Conservation (phyloP, 2,797 vertebrate genomes). For the Tadarida brasiliensis region DNA sequence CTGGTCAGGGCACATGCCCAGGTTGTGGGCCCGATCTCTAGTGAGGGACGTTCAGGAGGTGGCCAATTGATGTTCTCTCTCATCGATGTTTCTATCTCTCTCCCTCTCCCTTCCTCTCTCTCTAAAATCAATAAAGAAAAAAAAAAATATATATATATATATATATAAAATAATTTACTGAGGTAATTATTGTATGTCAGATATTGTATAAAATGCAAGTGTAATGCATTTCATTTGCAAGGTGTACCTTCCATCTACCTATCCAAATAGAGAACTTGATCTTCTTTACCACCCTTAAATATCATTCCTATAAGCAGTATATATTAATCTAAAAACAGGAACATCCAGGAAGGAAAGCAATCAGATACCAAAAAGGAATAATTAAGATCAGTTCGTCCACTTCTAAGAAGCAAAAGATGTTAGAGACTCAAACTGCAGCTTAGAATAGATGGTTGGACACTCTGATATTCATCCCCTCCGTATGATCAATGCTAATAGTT, state of each 20-base stretch:
- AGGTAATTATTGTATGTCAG: background rate
- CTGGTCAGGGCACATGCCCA: no score
- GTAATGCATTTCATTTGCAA: background rate
- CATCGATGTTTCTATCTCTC: no score
- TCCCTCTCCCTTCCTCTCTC: no score
- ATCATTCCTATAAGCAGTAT: background rate
- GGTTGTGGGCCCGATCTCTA: no score
- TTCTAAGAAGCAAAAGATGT: constrained; percentile 64
- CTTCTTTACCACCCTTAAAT: background rate
- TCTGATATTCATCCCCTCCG: constrained; percentile 77
- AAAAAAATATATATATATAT: background rate
- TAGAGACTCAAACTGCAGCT: constrained; percentile 80
- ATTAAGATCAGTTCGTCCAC: constrained; percentile 63
- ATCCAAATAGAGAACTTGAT: background rate
- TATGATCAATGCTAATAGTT: constrained; percentile 70
- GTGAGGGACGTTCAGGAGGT: no score
- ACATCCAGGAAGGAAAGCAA: background rate
- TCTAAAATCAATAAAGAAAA: no score
- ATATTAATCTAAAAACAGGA: constrained; percentile 44
- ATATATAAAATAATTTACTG: background rate
- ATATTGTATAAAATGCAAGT: background rate
- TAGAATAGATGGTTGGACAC: constrained; percentile 72
- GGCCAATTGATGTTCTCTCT: no score
- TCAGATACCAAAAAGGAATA: constrained; percentile 15
- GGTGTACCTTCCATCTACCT: background rate